Conservation (phyloP, 92 coral and sea anemone genomes). For the Bergia sp. region DNA sequence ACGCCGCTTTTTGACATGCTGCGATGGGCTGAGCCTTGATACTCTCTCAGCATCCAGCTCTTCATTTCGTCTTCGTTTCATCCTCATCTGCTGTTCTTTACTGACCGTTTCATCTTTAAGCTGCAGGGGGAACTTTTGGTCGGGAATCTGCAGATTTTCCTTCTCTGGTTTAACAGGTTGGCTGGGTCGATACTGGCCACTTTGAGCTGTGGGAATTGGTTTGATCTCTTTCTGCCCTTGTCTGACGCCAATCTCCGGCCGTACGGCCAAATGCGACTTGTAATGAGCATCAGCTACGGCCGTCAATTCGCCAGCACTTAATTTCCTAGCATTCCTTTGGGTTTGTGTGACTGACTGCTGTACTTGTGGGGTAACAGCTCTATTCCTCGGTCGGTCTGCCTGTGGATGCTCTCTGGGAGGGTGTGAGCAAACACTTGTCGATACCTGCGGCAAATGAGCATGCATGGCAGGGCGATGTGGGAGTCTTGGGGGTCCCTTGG, state of each 20-base stretch:
- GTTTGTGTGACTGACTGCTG: neutral
- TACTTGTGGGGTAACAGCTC: neutral
- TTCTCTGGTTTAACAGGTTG: conserved; percentile 3
- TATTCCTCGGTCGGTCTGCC: conserved; percentile 22
- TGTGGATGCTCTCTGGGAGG: conserved; percentile 22
- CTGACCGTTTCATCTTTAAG: neutral
- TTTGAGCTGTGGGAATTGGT: neutral
- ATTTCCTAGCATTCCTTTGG: conserved; percentile 2
- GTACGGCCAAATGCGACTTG: conserved; percentile 9
- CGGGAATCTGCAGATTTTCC: neutral
- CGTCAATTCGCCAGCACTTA: conserved; percentile 20
- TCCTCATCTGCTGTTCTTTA: neutral
- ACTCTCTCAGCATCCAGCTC: conserved; percentile 12
- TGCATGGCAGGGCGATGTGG: conserved; percentile 9
- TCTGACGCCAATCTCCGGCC: neutral
- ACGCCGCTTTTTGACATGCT: conserved; percentile 47
- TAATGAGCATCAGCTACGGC: conserved; percentile 33
- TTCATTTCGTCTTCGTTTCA: conserved; percentile 26
- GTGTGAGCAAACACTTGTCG: conserved; percentile 12
- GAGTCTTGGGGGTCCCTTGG: neutral
- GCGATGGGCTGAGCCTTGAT: conserved; percentile 35
- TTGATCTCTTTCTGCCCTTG: conserved; percentile 13
- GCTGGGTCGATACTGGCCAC: neutral
- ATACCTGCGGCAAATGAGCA: conserved; percentile 8
- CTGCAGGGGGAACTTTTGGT: neutral